Percentiles rank a stretch among this genome's conserved stretches.
phyloP scores from a whole-genome alignment of 1,140 invertebrate species.

The Latrodectus geometricus region DNA sequence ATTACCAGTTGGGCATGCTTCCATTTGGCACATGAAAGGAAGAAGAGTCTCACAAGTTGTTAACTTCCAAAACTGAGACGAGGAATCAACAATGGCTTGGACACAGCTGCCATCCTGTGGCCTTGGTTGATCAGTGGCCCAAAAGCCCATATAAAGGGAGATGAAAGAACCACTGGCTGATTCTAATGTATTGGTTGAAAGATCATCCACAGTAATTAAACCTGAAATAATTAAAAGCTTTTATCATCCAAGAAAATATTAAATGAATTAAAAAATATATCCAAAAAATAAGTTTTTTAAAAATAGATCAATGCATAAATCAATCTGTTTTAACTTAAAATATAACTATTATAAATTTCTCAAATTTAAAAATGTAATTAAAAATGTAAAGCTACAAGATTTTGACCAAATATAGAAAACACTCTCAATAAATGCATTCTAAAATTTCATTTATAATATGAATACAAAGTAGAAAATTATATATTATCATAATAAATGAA shows the following conservation, averaged over 20 bases:
- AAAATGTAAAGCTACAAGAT: no score
- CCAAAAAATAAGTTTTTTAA: neutral
- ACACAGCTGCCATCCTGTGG: slow-evolving; percentile 89
- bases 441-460: no score
- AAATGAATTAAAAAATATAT: neutral
- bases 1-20: slow-evolving; percentile 87
- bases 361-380: no score
- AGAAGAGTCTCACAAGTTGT: slow-evolving; percentile 92
- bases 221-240: slow-evolving; percentile 70
- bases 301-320: no score
- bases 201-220: slow-evolving; percentile 87
- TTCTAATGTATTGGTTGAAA: slow-evolving; percentile 91
- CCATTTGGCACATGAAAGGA: slow-evolving; percentile 92
- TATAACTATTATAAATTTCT: no score
- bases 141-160: slow-evolving; percentile 85
- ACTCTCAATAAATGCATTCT: no score
- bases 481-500: no score
- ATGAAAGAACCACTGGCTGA: slow-evolving; percentile 90
- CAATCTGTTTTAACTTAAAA: no score
- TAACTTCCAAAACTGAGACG: slow-evolving; percentile 86
- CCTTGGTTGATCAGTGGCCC: slow-evolving; percentile 80
- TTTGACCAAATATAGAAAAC: no score
- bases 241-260: neutral
- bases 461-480: no score
- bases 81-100: slow-evolving; percentile 74